phyloP scores from a whole-genome alignment of 2,113 vertebrate species.

The Patagioenas fasciata region DNA sequence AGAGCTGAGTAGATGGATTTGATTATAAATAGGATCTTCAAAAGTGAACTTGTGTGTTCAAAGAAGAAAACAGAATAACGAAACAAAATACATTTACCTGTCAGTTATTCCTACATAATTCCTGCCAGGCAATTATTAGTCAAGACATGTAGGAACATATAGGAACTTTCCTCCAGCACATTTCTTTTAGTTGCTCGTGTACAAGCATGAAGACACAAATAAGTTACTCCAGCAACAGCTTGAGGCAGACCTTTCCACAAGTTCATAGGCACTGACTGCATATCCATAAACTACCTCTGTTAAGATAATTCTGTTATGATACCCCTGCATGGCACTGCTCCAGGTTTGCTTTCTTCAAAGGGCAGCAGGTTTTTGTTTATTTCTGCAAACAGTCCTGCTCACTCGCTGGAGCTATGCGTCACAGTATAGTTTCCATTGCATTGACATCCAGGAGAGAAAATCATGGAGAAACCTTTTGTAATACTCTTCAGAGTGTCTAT shows the following conservation, averaged over 20 bases:
- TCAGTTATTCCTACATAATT: conserved; percentile 52
- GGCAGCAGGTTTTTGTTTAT: background rate
- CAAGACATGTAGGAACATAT: background rate
- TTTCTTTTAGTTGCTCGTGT: conserved; percentile 7
- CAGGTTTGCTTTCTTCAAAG: background rate
- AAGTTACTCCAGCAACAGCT: background rate
- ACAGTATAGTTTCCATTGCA: background rate
- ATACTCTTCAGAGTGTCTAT: background rate
- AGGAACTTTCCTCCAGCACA: background rate
- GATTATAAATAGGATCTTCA: conserved; percentile 48
- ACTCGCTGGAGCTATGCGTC: background rate
- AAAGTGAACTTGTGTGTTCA: conserved; percentile 51
- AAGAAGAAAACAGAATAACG: conserved; percentile 33
- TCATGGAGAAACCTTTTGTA: background rate
- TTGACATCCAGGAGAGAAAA: background rate
- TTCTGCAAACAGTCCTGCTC: background rate
- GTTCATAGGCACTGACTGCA: background rate
- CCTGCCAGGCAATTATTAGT: conserved; percentile 30
- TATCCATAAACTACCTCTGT: background rate
- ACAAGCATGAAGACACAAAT: background rate
- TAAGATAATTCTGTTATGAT: background rate
- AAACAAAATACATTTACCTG: conserved; percentile 54
- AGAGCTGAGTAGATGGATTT: conserved; percentile 28
- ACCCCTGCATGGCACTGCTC: background rate
- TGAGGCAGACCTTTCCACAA: background rate